A percentile compares a stretch with the other conserved stretches of the same genome.
phyloP scores from a whole-genome alignment of 92 coral and sea anemone species.

The Umimayanthus chanpuru region DNA sequence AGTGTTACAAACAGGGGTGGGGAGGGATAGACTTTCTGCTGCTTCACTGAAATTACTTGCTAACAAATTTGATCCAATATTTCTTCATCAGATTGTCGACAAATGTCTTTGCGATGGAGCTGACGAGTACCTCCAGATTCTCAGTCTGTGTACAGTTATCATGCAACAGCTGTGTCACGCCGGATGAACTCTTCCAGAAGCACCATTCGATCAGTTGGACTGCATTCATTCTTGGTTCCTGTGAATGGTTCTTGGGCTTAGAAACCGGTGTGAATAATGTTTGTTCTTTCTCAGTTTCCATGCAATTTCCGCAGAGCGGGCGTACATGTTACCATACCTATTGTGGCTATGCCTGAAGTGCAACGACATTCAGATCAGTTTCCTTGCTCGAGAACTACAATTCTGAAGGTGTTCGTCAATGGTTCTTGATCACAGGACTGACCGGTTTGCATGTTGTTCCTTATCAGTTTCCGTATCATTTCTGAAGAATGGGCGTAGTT shows the following conservation, averaged over 20 bases:
- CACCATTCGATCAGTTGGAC: background rate
- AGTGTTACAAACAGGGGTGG: too few relatives aligned
- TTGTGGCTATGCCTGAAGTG: background rate
- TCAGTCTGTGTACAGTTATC: slow-evolving; percentile 86
- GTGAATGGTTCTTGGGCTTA: too few relatives aligned
- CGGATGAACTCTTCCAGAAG: slow-evolving; percentile 33
- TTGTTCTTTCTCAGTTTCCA: too few relatives aligned
- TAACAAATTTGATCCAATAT: background rate
- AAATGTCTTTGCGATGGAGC: slow-evolving; percentile 97
- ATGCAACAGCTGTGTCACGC: slow-evolving; percentile 94
- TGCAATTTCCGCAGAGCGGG: background rate
- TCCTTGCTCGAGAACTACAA: background rate
- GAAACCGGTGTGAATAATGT: too few relatives aligned
- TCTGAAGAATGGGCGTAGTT: background rate
- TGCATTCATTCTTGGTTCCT: too few relatives aligned
- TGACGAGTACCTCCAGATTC: slow-evolving; percentile 90
- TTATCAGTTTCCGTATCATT: too few relatives aligned
- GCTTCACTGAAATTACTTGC: background rate
- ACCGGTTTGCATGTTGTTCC: too few relatives aligned
- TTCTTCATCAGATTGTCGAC: slow-evolving; percentile 90
- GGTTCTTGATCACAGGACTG: too few relatives aligned
- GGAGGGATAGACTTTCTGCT: background rate
- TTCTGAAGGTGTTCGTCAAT: background rate
- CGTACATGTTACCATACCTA: background rate
- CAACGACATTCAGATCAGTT: background rate